Conservation (phyloP, 2,113 vertebrate species). For the Aldabrachelys gigantea region DNA sequence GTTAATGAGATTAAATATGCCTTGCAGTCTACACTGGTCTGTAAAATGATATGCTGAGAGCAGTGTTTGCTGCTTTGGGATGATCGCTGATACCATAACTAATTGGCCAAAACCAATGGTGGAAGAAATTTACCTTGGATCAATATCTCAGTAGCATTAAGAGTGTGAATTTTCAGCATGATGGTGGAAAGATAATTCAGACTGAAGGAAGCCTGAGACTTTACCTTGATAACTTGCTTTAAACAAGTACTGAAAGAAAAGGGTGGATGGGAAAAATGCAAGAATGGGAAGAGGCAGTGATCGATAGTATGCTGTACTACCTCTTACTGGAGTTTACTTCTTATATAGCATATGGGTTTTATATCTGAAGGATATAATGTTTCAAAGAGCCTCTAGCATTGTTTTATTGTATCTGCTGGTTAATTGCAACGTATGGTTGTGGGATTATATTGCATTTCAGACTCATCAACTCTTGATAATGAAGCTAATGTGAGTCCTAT, state of each 20-base stretch:
- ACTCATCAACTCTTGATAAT: not conserved
- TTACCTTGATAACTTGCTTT: not conserved
- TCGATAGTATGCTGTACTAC: not conserved
- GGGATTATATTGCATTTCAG: not conserved
- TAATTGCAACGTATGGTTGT: not conserved
- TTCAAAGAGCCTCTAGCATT: not conserved
- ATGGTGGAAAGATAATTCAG: not conserved
- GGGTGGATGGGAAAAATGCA: not conserved
- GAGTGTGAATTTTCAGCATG: not conserved
- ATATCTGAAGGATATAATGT: not conserved
- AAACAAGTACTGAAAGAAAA: not conserved
- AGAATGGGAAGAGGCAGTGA: not conserved
- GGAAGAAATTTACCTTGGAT: constrained; percentile 4
- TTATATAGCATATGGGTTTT: not conserved
- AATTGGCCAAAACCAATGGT: not conserved
- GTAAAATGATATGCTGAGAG: fast-evolving
- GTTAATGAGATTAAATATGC: not conserved
- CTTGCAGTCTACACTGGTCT: not conserved
- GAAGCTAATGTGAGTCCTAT: not conserved
- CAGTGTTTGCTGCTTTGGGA: not conserved
- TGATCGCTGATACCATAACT: not conserved
- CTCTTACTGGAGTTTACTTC: not conserved
- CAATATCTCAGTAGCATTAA: constrained; percentile 9
- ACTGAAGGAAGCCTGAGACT: not conserved
- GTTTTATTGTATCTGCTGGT: not conserved